These are phyloP conservation scores for Hirtodrosophila confusa DNA, from an alignment of 2,888 invertebrate species.

Conservation along the genomic window DNA sequence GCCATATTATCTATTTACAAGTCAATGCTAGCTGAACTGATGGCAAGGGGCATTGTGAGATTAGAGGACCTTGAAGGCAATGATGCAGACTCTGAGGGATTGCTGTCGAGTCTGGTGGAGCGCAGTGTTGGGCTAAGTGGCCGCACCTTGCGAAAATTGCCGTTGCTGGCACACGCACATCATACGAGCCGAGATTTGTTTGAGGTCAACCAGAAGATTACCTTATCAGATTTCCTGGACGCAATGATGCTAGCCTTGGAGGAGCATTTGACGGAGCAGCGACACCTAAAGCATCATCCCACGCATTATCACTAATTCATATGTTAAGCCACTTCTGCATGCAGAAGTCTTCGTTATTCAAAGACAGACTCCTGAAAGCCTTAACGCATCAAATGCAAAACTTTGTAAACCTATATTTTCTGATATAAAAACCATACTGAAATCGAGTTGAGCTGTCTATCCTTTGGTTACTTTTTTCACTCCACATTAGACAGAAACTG, in stretches of 20 bases:
- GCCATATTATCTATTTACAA: slow-evolving; percentile 94
- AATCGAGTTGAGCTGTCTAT: too few species aligned
- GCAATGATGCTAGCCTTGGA: slow-evolving; percentile 71
- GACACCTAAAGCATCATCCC: slow-evolving; percentile 46
- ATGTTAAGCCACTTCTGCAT: slow-evolving; percentile 12
- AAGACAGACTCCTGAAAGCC: too few species aligned
- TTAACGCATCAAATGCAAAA: slow-evolving; percentile 19
- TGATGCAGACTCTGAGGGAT: slow-evolving; percentile 53
- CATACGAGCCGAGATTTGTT: slow-evolving; percentile 65
- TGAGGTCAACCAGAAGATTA: slow-evolving; percentile 61
- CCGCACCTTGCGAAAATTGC: slow-evolving; percentile 93
- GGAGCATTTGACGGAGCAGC: slow-evolving; percentile 66
- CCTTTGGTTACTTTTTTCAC: too few species aligned
- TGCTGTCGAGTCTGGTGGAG: slow-evolving; percentile 85
- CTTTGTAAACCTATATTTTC: slow-evolving; percentile 4
- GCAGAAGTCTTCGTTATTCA: neutral
- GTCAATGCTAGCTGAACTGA: slow-evolving; percentile 92
- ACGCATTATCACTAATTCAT: neutral
- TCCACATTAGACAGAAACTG: too few species aligned
- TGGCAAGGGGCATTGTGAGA: slow-evolving; percentile 86
- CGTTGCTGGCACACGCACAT: slow-evolving; percentile 91
- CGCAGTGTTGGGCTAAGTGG: slow-evolving; percentile 91
- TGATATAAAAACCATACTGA: too few species aligned
- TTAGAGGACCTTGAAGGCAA: slow-evolving; percentile 42
- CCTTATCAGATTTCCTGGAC: slow-evolving; percentile 69